Evolutionary conservation across 2,113 vertebrate genomes (phyloP), one percentile per base, ranked within the genome.

Genomic region (Monopterus albus): DNA sequence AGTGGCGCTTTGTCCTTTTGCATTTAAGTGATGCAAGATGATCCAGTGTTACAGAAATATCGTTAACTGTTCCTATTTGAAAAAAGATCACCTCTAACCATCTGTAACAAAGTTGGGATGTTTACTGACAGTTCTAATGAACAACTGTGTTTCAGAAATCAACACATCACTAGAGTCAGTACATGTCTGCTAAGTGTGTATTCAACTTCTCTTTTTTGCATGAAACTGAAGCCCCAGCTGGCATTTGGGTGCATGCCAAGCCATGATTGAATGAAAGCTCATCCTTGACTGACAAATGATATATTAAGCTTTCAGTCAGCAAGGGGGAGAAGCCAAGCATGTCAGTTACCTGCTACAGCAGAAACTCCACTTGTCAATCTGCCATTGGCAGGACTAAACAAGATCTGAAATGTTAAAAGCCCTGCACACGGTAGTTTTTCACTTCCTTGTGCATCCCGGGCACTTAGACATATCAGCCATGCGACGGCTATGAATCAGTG

Each of bases 281-380:
- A 91, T 91, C 91, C 89, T 85, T 92, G 90, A 94, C 91, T 92
- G 91, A 92, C 91, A 93, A 92, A 92, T 93, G 87, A 93, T 92
- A 91, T 90, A 94, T 94, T 93, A 92, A 91, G 92, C 91, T 92
- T 93, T 92, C 92, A 82, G 91, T 91, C 87, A 82, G 91, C 83
- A 38, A 79, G 83, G 83, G 81, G 74, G 81, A 62, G 83, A 69
- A 80, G 85, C 78, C 80, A 87, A 89, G 81, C 84, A 92, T 91
- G 92, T 92, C 93, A 92, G 91, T 92, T 93, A 93, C 91, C 91
- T 91, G 89, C 91, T 90, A 78, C 85, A 78, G 83, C 87, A 85
- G 80, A 91, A 89, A 85, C 90, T 90, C 87, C 77, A 90, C 90
- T 89, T 93, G 91, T 93, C 93, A 92, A 87, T 92, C 93, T 87